A percentile compares a stretch with the other conserved stretches of the same genome.
phyloP scores from a whole-genome alignment of 2,888 invertebrate species.

The Mythimna loreyi region DNA sequence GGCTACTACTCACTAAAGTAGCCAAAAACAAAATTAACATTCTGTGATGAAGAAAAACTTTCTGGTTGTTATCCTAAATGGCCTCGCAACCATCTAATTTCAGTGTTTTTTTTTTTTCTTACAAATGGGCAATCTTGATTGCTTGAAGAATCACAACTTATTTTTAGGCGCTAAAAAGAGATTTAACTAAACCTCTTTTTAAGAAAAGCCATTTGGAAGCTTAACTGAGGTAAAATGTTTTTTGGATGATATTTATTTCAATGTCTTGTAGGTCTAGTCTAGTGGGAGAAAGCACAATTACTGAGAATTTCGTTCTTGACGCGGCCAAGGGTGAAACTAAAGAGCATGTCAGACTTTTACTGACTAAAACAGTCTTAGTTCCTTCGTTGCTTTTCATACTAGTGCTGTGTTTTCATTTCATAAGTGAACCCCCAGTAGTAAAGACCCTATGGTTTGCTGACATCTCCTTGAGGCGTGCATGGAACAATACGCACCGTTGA shows the following conservation, averaged over 20 bases:
- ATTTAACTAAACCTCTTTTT: slow-evolving; percentile 33
- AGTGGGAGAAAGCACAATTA: neutral
- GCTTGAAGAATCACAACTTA: slow-evolving; percentile 30
- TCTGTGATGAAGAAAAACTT: neutral
- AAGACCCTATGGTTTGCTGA: too few relatives aligned
- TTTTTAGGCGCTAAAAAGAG: slow-evolving; percentile 23
- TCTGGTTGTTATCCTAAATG: neutral
- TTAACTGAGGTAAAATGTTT: slow-evolving; percentile 11
- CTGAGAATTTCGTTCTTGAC: too few relatives aligned
- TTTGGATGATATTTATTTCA: slow-evolving; percentile 5
- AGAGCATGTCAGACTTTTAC: too few relatives aligned
- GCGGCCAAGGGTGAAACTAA: too few relatives aligned
- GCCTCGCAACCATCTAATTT: neutral
- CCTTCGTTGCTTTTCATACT: too few relatives aligned
- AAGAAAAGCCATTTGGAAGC: slow-evolving; percentile 14
- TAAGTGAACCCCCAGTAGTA: too few relatives aligned
- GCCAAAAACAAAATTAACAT: neutral
- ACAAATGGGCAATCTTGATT: slow-evolving; percentile 18
- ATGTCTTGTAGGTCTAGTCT: neutral
- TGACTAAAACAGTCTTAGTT: too few relatives aligned
- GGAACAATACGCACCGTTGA: too few relatives aligned
- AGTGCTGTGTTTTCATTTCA: too few relatives aligned
- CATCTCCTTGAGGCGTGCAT: too few relatives aligned
- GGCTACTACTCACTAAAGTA: too few relatives aligned
- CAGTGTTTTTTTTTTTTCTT: neutral